These are phyloP conservation scores for Cephus spinipes DNA, from an alignment of 2,888 invertebrate genomes.

Conservation along the genomic window DNA sequence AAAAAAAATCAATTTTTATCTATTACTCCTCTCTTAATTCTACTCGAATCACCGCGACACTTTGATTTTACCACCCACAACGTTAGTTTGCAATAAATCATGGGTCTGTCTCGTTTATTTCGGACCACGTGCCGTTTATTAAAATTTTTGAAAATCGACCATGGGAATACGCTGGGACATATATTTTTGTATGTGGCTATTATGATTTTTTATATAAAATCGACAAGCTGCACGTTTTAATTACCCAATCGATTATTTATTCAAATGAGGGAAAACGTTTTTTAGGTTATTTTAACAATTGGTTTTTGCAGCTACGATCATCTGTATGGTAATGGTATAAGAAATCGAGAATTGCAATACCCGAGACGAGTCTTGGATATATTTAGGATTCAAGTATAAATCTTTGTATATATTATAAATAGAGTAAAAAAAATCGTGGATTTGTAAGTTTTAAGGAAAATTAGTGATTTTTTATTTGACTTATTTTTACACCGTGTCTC, in stretches of 20 bases:
- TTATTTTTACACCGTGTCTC: background rate
- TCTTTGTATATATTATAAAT: background rate
- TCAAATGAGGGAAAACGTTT: background rate
- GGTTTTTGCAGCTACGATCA: background rate
- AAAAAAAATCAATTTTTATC: background rate
- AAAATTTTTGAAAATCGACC: background rate
- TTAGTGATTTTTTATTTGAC: background rate
- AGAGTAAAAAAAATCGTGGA: background rate
- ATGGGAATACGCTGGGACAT: background rate
- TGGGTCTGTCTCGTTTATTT: background rate
- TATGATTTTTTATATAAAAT: background rate
- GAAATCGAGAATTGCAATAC: background rate
- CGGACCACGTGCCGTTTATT: background rate
- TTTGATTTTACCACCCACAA: background rate
- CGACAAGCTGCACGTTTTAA: background rate
- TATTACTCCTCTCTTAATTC: background rate
- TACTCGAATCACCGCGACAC: background rate
- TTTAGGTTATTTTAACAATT: background rate
- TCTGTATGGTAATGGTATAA: background rate
- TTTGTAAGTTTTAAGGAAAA: background rate
- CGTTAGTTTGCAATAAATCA: background rate
- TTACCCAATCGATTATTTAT: background rate
- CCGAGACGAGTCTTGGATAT: background rate
- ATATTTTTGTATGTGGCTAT: background rate
- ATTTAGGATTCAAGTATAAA: background rate